Evolutionary conservation across 2,113 vertebrate species (phyloP).

Genomic region (Megalops atlanticus): DNA sequence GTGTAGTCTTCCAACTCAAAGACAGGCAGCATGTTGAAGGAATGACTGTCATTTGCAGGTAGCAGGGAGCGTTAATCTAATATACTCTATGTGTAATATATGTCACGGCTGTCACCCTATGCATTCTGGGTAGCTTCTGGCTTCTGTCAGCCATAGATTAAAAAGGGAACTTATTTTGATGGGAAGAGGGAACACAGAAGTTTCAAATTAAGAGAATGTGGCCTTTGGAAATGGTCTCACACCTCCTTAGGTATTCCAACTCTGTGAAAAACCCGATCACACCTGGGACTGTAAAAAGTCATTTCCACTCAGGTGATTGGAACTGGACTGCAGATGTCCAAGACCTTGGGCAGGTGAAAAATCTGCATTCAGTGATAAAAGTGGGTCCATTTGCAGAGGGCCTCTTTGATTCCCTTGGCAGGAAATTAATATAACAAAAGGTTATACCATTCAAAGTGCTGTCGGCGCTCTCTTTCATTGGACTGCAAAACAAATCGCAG

Average conservation of each 20-base stretch:
- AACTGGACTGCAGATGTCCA: not conserved
- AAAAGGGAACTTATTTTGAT: not conserved
- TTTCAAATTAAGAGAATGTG: not conserved
- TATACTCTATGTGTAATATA: not conserved
- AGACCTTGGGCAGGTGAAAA: not conserved
- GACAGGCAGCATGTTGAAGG: not conserved
- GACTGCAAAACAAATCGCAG: slow-evolving; percentile 24
- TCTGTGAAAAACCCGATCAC: not conserved
- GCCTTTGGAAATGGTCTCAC: not conserved
- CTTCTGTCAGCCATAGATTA: not conserved
- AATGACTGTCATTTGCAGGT: not conserved
- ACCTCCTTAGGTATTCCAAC: not conserved
- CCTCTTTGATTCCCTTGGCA: slow-evolving; percentile 36
- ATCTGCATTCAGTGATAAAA: slow-evolving; percentile 15
- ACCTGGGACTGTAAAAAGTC: slow-evolving; percentile 9
- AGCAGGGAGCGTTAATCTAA: not conserved
- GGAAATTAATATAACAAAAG: slow-evolving; percentile 34
- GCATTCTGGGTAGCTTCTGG: not conserved
- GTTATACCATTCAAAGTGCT: slow-evolving; percentile 30
- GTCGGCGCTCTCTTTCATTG: slow-evolving; percentile 35
- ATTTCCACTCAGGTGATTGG: not conserved
- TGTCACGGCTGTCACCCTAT: not conserved
- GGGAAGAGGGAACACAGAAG: not conserved
- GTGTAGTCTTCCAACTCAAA: not conserved
- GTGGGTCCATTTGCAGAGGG: not conserved